Evolutionary conservation across 2,113 vertebrate species (phyloP), one percentile per base, ranked within the genome.

Genomic region (Engraulis encrasicolus): DNA sequence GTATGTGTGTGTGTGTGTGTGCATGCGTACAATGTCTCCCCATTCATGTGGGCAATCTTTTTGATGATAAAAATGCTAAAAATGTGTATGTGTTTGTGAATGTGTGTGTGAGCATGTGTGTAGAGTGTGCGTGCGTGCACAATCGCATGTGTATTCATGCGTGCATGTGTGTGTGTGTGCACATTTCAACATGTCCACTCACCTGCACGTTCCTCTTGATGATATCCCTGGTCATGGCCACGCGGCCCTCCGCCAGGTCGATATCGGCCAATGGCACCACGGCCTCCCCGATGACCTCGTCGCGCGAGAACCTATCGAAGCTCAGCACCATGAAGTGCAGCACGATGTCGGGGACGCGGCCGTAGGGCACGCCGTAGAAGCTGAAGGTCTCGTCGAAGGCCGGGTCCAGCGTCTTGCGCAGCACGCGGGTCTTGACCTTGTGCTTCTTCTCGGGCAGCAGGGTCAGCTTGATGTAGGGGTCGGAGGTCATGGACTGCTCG

Each of bases 321-420:
- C 98, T 99, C 90, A 99, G 90, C 61, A 99, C 93, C 88, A 97
- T 97, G 88, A 99, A 99, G 89, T 99, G 97, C 82, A 99, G 95
- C 3, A 96, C 93, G 90, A 99, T 78, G 81, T 99, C 96, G 54
- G 97, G 95, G 81, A 99, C 96, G 71, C 97, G 95, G 78, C 93
- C 92, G 78, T 97, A 96, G 0, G 96, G 95, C 88, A 99, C 96
- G 14, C 98, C 98, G 34, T 99, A 99, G 91, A 99, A 99, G 0
- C 97, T 99, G 90, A 99, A 99, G 37, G 98, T 99, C 90, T 99
- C 98, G n/a, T 99, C 97, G 0, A 99, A 99, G 87, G 96, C 96
- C 0, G 98, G 98, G 86, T 99, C 97, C 86, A 99, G 95, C 50
- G 98, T 99, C 93, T 99, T 99, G 84, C 98, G 95, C 84, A 99